Percentiles rank a stretch among this genome's conserved stretches.
Conservation (phyloP, 2,888 invertebrate genomes). For the Melanotus villosus region DNA sequence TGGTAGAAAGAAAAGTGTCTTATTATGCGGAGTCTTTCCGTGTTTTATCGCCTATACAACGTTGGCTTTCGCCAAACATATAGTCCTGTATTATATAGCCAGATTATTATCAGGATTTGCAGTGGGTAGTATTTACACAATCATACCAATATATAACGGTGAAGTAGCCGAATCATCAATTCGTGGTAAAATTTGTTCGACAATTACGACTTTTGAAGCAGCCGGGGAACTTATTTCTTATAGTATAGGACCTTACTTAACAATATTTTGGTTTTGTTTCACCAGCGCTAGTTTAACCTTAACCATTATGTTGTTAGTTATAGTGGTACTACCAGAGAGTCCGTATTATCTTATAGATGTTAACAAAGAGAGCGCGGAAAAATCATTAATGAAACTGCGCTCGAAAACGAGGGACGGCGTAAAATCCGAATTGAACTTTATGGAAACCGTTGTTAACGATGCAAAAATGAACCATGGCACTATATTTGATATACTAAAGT, state of each 20-base stretch:
- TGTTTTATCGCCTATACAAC: conserved; percentile 70
- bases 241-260: conserved; percentile 52
- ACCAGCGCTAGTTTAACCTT: conserved; percentile 58
- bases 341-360: conserved; percentile 79
- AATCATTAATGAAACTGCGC: conserved; percentile 77
- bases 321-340: conserved; percentile 80
- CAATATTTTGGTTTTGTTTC: conserved; percentile 63
- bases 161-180: conserved; percentile 84
- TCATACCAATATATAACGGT: conserved; percentile 85
- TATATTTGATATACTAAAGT: conserved; percentile 66
- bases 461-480: conserved; percentile 65
- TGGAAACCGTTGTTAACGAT: conserved; percentile 70
- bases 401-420: conserved; percentile 73
- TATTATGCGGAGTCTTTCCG: conserved; percentile 75
- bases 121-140: conserved; percentile 78
- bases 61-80: conserved; percentile 59
- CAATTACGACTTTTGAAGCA: conserved; percentile 80
- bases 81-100: conserved; percentile 61
- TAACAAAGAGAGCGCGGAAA: conserved; percentile 75
- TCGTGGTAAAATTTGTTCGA: conserved; percentile 83
- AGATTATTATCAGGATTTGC: conserved; percentile 74
- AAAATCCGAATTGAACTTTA: conserved; percentile 75
- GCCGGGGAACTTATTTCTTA: conserved; percentile 74
- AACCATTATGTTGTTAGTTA: conserved; percentile 71
- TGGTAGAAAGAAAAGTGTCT: conserved; percentile 79